phyloP scores from a whole-genome alignment of 1,140 invertebrate genomes.

The Sycophaga agraensis region DNA sequence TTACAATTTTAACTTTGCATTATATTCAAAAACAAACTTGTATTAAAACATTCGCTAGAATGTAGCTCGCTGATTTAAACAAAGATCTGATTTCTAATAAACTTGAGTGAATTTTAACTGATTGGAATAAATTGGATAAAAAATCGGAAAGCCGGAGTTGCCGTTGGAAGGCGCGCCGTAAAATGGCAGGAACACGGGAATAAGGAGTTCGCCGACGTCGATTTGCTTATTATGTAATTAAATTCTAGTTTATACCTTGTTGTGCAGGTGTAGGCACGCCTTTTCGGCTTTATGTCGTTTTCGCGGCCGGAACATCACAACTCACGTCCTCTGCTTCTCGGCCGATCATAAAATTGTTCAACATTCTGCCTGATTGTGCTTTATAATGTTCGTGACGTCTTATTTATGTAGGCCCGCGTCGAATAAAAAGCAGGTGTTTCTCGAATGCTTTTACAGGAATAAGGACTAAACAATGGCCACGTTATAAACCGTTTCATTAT shows the following conservation, averaged over 20 bases:
- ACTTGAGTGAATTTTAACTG: too few relatives aligned
- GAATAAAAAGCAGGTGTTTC: constrained; percentile 17
- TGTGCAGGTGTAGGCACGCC: constrained; percentile 6
- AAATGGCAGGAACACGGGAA: too few relatives aligned
- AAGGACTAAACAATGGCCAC: constrained; percentile 11
- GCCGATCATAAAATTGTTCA: constrained; percentile 22
- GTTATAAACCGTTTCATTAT: too few relatives aligned
- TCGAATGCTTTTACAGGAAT: not conserved
- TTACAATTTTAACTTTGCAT: too few relatives aligned
- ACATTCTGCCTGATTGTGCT: constrained; percentile 21
- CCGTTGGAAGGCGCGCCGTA: too few relatives aligned
- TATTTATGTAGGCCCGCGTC: constrained; percentile 4
- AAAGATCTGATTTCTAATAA: too few relatives aligned
- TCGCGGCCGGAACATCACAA: not conserved
- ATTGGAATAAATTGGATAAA: too few relatives aligned
- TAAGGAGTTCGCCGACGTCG: too few relatives aligned
- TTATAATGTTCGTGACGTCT: constrained; percentile 7
- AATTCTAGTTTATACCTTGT: constrained; percentile 17
- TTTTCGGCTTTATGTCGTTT: constrained; percentile 8
- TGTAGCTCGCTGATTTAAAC: too few relatives aligned
- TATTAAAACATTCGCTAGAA: too few relatives aligned
- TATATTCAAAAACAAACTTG: too few relatives aligned
- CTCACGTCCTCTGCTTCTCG: not conserved
- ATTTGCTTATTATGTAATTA: constrained; percentile 20
- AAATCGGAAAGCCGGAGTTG: too few relatives aligned